Base-by-base conservation (phyloP, 2,888 invertebrate species). In the Dysmachus trigonus region DNA sequence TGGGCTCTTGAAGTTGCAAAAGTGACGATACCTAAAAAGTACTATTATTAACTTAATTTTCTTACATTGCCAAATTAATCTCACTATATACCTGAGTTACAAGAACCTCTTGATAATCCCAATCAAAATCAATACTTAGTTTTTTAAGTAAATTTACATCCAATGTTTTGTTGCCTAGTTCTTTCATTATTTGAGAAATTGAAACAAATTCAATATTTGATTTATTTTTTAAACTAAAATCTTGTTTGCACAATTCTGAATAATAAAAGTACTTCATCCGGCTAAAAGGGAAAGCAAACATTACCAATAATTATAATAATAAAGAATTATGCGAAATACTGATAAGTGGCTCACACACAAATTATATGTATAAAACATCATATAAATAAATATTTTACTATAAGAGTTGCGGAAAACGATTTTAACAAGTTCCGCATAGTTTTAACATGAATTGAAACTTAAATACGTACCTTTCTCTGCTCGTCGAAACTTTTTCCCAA, bases 231-330 rank as follows among this genome's bases (percentile, higher is more conserved):
- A 92, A 89, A n/a, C 88, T 88, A 4, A 91, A 89, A 89, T 92
- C 91, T 74, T 91, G 90, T 82, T 91, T 91, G 83, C 91, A 91
- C 35, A 92, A 90, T 87, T 92, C 92, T 88, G 90, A 89, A 86
- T 91, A 92, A 83, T 92, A 92, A 88, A 89, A 91, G 27, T 91
- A 90, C 83, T 92, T 92, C 22, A 92, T 89, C 18, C 92, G 92
- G 41, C 92, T 92, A 86, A 2, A 77, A 87, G 74, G 74, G 2
- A 76, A 87, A 81, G 74, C 47, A 47, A 47, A 47, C 47, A 47
- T 47, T 41, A 41, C 3, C 15, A 47, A 15, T n/a, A 47, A 47
- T 8, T 13, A 38, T 38, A 13, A 7, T 13, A 13, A 47, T 15
- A 33, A 33, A 33, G 33, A n/a, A n/a, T n/a, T n/a, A n/a, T n/a